Evolutionary conservation across 2,888 invertebrate genomes (phyloP).

Genomic region (Synergus gifuensis): DNA sequence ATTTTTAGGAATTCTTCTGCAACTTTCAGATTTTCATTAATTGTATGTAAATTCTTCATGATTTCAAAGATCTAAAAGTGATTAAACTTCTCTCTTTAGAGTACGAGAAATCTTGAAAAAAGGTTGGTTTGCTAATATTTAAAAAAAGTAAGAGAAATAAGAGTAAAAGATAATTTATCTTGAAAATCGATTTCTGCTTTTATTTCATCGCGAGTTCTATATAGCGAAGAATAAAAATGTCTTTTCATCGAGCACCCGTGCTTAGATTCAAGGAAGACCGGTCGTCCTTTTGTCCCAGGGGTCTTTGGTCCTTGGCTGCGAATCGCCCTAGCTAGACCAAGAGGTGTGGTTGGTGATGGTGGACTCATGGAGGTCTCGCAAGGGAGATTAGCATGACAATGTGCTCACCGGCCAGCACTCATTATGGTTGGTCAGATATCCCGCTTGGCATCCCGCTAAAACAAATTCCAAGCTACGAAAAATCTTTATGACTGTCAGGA

Average conservation of each 20-base stretch:
- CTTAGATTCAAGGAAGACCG: slow-evolving; percentile 67
- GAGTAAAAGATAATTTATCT: not conserved
- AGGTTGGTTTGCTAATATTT: too few relatives aligned
- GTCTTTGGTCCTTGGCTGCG: slow-evolving; percentile 61
- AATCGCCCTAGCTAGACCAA: slow-evolving; percentile 56
- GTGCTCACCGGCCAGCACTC: slow-evolving; percentile 72
- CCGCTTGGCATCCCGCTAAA: slow-evolving; percentile 58
- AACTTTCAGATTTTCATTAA: too few relatives aligned
- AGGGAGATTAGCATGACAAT: slow-evolving; percentile 75
- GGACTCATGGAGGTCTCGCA: slow-evolving; percentile 59
- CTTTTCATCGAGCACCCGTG: slow-evolving; percentile 57
- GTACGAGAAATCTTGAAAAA: too few relatives aligned
- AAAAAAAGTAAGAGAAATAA: too few relatives aligned
- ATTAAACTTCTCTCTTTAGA: too few relatives aligned
- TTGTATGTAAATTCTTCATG: too few relatives aligned
- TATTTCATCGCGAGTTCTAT: slow-evolving; percentile 29
- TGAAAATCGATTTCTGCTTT: slow-evolving; percentile 27
- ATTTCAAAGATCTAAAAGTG: too few relatives aligned
- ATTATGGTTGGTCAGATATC: slow-evolving; percentile 69
- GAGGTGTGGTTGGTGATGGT: slow-evolving; percentile 11
- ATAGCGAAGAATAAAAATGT: slow-evolving; percentile 61
- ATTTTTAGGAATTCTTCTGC: too few relatives aligned
- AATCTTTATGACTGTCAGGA: slow-evolving; percentile 61
- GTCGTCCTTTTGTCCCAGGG: slow-evolving; percentile 71
- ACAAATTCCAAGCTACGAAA: slow-evolving; percentile 65